These are phyloP conservation scores for Orchesellides sinensis DNA, from an alignment of 2,888 invertebrate genomes.

Conservation along the genomic window DNA sequence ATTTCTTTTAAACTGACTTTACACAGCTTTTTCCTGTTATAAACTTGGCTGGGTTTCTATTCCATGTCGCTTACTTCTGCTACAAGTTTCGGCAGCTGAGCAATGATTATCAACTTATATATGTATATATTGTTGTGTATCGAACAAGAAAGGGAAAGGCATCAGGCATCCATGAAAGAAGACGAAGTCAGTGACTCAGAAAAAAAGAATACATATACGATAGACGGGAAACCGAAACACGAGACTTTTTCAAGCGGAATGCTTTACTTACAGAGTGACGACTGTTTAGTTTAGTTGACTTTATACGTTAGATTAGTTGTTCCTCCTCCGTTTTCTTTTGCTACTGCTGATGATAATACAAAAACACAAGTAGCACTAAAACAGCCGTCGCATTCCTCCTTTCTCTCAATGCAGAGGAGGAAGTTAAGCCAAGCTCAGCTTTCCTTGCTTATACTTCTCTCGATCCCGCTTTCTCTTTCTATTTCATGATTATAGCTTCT, in stretches of 20 bases:
- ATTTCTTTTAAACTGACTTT: constrained; percentile 4
- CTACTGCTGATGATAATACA: background rate
- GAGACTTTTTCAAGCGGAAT: constrained; percentile 31
- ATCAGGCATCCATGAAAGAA: background rate
- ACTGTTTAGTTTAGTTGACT: constrained; percentile 16
- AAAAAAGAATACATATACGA: background rate
- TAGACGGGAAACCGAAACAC: constrained; percentile 17
- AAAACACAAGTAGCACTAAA: background rate
- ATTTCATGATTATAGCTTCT: constrained; percentile 2
- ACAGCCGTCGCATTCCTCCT: constrained; percentile 1
- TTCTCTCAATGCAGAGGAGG: background rate
- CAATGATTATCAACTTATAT: constrained; percentile 4
- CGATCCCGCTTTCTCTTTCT: no score
- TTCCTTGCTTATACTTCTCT: background rate
- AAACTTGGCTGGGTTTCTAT: no score
- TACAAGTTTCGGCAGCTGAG: background rate
- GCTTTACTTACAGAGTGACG: constrained; percentile 20
- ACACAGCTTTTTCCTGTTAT: background rate
- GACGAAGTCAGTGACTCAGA: background rate
- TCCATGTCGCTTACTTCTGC: background rate
- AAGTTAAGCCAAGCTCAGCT: background rate
- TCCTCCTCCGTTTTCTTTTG: background rate
- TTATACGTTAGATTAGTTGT: constrained; percentile 8
- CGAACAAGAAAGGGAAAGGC: background rate
- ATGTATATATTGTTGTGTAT: background rate